Evolutionary conservation across 2,113 vertebrate genomes (phyloP), one percentile per base, ranked within the genome.

Genomic region (Nestor notabilis): DNA sequence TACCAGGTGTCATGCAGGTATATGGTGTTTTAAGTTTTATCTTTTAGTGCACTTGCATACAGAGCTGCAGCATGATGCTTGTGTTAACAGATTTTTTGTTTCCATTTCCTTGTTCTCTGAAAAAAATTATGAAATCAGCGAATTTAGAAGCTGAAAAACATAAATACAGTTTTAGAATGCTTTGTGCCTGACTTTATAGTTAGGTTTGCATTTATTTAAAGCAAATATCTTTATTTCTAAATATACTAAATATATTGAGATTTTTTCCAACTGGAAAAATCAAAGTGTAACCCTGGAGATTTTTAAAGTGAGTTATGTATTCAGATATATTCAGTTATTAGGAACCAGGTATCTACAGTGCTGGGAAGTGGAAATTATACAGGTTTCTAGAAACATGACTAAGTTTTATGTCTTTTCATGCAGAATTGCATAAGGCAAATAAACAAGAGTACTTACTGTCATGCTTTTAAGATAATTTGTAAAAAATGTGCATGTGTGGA

Each of bases 1-100:
- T 98, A 97, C 97, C 98, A 97, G 94, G 96, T 98, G 91, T 93
- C 98, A 92, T 97, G 96, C 98, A 99, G 99, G 99, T 99, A 97
- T 97, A 98, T 99, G 1, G 5, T 84, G 83, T 64, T 71, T 83
- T 88, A 94, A 97, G 91, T 98, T 97, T 96, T 93, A 33, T 65
- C 68, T 87, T 80, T 44, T 55, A 56, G 82, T 89, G 37, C 39
- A 50, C 41, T 95, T 84, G 24, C 27, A 27, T 69, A 21, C 47
- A 69, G 83, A 94, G 46, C 84, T 87, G 85, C 76, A 70, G 53
- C 13, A 14, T 23, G 27, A 53, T 93, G 81, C 56, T 83, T 82
- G 33, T 66, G 16, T 68, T 84, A 66, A 72, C 46, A 87, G 77
- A 27, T 64, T 6, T 52, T 80, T 65, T 66, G 13, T 17, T 28